These are phyloP conservation scores for Tuta absoluta DNA, from an alignment of 2,888 invertebrate genomes.

Conservation along the genomic window DNA sequence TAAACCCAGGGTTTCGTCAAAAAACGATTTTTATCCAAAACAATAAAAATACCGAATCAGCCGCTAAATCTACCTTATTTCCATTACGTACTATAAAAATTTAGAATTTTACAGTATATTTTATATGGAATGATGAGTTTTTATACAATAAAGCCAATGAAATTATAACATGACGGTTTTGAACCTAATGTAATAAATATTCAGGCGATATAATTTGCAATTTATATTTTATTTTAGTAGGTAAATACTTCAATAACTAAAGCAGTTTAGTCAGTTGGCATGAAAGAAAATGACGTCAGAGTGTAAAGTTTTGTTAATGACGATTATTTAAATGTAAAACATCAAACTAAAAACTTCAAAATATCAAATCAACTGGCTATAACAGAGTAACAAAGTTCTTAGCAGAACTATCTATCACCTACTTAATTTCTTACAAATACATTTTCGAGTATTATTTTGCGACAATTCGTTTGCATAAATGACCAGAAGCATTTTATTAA, in stretches of 20 bases:
- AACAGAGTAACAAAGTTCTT: neutral
- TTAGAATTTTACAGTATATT: constrained; percentile 27
- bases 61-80: constrained; percentile 49
- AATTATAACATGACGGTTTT: constrained; percentile 6
- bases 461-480: neutral
- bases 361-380: neutral
- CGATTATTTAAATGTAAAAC: no score
- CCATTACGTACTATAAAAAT: constrained; percentile 32
- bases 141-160: constrained; percentile 54
- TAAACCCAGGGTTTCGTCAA: neutral
- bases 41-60: constrained; percentile 43
- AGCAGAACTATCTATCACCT: no score
- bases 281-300: neutral
- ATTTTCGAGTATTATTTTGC: constrained; percentile 3
- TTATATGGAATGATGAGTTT: constrained; percentile 63
- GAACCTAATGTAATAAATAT: neutral
- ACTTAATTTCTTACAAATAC: neutral
- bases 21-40: constrained; percentile 2
- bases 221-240: neutral
- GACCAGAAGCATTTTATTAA: constrained; percentile 6
- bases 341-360: no score
- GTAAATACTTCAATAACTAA: neutral
- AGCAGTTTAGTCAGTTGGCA: neutral
- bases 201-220: neutral
- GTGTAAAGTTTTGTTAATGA: neutral